Evolutionary conservation across 2,113 vertebrate species (phyloP).

Genomic region (Oryzias melastigma): DNA sequence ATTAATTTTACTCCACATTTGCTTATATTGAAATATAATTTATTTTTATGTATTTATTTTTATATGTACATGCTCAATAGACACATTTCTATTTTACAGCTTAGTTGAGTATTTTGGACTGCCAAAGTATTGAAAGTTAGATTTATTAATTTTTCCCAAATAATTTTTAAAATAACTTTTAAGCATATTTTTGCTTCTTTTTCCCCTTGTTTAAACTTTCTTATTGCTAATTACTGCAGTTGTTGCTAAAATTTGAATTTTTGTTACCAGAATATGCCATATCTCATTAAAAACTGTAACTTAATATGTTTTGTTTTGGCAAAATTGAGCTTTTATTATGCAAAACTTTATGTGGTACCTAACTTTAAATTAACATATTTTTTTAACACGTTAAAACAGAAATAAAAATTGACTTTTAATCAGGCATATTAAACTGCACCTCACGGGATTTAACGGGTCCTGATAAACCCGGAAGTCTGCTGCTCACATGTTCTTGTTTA

Average conservation of each 20-base stretch:
- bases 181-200: neutral
- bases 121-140: neutral
- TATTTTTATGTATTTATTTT: neutral
- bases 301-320: neutral
- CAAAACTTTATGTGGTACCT: no score
- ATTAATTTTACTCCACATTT: no score
- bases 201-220: neutral
- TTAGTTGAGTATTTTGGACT: neutral
- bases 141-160: neutral
- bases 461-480: constrained; percentile 52
- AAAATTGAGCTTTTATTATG: no score
- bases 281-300: neutral
- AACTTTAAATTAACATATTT: neutral
- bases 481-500: constrained; percentile 54
- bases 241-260: no score
- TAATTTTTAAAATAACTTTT: neutral
- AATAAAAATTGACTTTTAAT: constrained; percentile 28
- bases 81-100: neutral
- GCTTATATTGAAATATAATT: no score
- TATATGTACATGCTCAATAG: neutral
- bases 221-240: neutral
- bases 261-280: no score
- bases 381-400: neutral
- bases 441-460: constrained; percentile 29
- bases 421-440: constrained; percentile 54